Base-by-base conservation (phyloP, 30 jellyfish, hydroid and myxozoan species). In the Aurelia sp. region DNA sequence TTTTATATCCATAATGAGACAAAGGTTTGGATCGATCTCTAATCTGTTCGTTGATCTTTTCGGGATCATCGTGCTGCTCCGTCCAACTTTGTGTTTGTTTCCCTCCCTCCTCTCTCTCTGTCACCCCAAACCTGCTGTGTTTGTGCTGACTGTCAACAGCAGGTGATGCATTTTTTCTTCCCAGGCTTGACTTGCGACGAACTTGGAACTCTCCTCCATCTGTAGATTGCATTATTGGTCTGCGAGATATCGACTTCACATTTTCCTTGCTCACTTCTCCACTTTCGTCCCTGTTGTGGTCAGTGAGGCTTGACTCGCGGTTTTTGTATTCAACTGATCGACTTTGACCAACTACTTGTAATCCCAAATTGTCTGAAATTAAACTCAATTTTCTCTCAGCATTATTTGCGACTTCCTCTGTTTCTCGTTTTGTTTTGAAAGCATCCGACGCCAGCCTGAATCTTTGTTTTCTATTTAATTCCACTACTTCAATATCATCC, bases 221-320 rank as follows among this genome's bases (percentile, higher is more conserved):
- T n/a, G 37, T 51, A 13, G 82, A 41, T 59, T 84, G 93, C 93
- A 84, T 84, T 76, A 40, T 76, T 68, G 82, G 74, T 62, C 93
- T 59, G 77, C 79, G 81, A 31, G 30, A 64, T 9, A 74, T 11
- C 60, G 87, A 63, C 20, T 62, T 71, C 27, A 62, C 83, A 64
- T 67, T 53, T 19, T 68, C 87, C 20, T 57, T 63, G 13, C 71
- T 64, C 76, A 67, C 60, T 64, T 71, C 78, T 31, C 73, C n/a
- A 81, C 84, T 71, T 27, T 71, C 87, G 73, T 73, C 87, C 77
- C 74, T 84, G 30, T 47, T 84, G 93, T 84, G 93, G 93, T 84
- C 93, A 84, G 23, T 84, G 68, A 50, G 87, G 75, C 84, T 84
- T 72, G 84, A 53, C 84, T 71, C 93, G 93, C 74, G 93, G 93